Conservation (phyloP, 2,888 invertebrate species). For the Eremobia ochroleuca region DNA sequence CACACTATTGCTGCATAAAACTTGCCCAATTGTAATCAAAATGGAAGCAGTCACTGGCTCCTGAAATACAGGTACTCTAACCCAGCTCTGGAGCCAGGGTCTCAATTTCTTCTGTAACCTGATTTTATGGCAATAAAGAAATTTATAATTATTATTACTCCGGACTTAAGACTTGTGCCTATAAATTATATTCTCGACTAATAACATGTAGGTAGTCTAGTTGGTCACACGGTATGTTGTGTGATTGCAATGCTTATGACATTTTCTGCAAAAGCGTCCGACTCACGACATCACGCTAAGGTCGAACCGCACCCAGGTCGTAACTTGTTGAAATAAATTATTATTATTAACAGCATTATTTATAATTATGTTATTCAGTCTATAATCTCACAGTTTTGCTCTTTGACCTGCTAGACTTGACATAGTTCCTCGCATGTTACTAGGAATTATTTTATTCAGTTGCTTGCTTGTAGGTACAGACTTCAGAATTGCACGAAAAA, state of each 20-base stretch:
- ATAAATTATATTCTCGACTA: not conserved
- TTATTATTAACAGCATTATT: constrained; percentile 49
- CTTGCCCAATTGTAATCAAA: no score
- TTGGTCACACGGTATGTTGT: constrained; percentile 47
- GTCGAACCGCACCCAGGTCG: constrained; percentile 71
- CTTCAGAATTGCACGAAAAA: not conserved
- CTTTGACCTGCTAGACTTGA: constrained; percentile 51
- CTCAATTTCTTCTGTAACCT: no score
- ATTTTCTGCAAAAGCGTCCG: constrained; percentile 74
- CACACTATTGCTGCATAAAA: no score
- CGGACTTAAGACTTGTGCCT: not conserved
- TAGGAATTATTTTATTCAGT: constrained; percentile 21
- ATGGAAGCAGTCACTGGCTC: no score
- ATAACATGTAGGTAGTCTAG: constrained; percentile 16
- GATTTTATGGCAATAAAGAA: no score
- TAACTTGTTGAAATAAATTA: constrained; percentile 57
- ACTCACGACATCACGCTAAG: constrained; percentile 80
- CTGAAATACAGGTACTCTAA: no score
- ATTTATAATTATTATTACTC: no score
- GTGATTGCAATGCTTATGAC: constrained; percentile 68
- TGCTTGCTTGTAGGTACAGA: not conserved
- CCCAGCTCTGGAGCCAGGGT: no score
- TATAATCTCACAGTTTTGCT: constrained; percentile 16
- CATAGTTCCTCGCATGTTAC: constrained; percentile 32
- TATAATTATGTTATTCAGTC: constrained; percentile 45